Evolutionary conservation across 2,888 invertebrate genomes (phyloP), one percentile per base, ranked within the genome.

Genomic region (Drosophila tripunctata): DNA sequence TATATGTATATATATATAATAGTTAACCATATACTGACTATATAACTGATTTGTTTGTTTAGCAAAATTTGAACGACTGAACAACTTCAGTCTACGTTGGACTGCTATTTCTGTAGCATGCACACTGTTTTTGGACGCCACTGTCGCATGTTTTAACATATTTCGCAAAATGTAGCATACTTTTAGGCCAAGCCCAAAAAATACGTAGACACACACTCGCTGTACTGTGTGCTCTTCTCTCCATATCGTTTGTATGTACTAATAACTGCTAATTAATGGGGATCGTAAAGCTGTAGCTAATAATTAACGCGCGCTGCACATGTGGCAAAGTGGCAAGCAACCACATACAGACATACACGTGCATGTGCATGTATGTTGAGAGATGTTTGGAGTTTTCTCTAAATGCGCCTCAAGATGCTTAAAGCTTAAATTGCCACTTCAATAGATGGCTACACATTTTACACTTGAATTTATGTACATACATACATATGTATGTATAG

Each of bases 221-320:
- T 35, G 6, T 4, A 19, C 17, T 14, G 4, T 61, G 22, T 57
- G 7, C 31, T 35, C 15, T 12, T 31, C 12, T 21, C n/a, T n/a
- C n/a, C n/a, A n/a, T n/a, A n/a, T n/a, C n/a, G 35, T 10, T 10
- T 27, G 27, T 36, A 17, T 21, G 35, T 35, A 50, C 22, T 40
- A 61, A 57, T 58, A 43, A 48, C 56, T 40, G 36, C 52, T 61
- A 73, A 71, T 71, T 67, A 73, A 73, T 61, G 61, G 56, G n/a
- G 30, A 33, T 50, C 51, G 54, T 51, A 31, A 55, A 56, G 58
- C 51, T 65, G 45, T 44, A 52, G 57, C 55, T 35, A 58, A 36
- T 57, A 47, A 65, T 76, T 64, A 65, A 61, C 15, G 41, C 38
- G 27, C 15, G n/a, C n/a, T n/a, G n/a, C 40, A 57, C 57, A 63